Evolutionary conservation across 2,797 vertebrate genomes (phyloP), one percentile per base, ranked within the genome.

Genomic region (Clarias laeviceps): DNA sequence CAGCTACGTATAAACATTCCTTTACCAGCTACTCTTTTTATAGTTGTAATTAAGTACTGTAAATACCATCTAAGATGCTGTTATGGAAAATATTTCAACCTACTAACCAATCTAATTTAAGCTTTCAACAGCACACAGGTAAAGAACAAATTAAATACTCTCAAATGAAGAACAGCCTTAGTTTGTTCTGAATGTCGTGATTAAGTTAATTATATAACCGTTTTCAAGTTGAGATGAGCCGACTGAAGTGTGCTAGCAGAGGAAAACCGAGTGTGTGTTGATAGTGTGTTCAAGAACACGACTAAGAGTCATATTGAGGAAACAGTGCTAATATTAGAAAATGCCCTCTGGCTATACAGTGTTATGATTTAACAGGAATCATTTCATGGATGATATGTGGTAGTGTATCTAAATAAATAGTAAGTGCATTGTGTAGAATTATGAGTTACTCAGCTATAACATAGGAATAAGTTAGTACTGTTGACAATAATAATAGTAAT

Each of bases 251-350:
- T 72, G 68, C 34, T 70, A 40, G 8, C 12, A 45, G 37, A 24
- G 12, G 11, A 5, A n/a, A 40, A 7, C 22, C 22, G n/a, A 24
- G 69, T 29, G 73, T 57, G 73, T 56, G n/a, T 74, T 18, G 29
- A 27, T 45, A n/a, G 70, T 50, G 70, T 56, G 70, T 73, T 7
- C 3, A 2, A 14, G 68, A 70, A 11, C 34, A 12, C 29, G 40
- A 9, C 40, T 45, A 45, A 9, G 8, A 9, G 9, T 45, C 45
- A 56, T 76, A 56, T 56, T 50, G 18, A 27, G 74, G 18, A 74
- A 74, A 74, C 15, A 0, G 50, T 56, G 54, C 74, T 59, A 59
- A 77, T 77, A 59, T 77, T 57, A 77, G 74, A 57, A 77, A 57
- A 22, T 20, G 54, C 2, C 45, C 8, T 56, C 15, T 54, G 45